phyloP scores from a whole-genome alignment of 2,888 invertebrate genomes.

The Archips xylosteana region DNA sequence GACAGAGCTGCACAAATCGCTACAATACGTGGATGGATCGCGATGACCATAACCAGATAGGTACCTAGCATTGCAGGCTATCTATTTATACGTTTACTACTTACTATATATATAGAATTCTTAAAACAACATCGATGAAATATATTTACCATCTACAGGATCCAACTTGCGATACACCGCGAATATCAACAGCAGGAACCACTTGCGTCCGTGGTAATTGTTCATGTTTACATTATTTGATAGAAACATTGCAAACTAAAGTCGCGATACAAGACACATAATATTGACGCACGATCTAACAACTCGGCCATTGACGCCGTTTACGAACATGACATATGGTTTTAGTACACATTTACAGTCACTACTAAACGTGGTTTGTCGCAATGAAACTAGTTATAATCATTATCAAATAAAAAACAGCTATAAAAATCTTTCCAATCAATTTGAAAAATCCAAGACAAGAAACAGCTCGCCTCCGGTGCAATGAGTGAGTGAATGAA shows the following conservation, averaged over 20 bases:
- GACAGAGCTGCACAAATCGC: neutral
- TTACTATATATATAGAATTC: slow-evolving; percentile 14
- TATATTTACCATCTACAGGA: slow-evolving; percentile 68
- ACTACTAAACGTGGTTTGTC: neutral
- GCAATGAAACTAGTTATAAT: slow-evolving; percentile 21
- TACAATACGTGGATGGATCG: neutral
- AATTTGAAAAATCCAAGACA: slow-evolving; percentile 23
- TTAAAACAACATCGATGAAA: slow-evolving; percentile 32
- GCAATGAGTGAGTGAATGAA: slow-evolving; percentile 30
- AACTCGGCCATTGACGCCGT: slow-evolving; percentile 72
- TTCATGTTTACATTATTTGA: slow-evolving; percentile 69
- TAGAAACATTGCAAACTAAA: slow-evolving; percentile 67
- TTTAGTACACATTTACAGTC: slow-evolving; percentile 20
- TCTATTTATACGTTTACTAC: slow-evolving; percentile 36
- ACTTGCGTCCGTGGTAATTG: slow-evolving; percentile 66
- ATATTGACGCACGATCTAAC: slow-evolving; percentile 59
- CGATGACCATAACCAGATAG: slow-evolving; percentile 20
- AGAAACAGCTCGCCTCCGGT: slow-evolving; percentile 28
- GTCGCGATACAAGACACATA: slow-evolving; percentile 65
- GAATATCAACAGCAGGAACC: slow-evolving; percentile 68
- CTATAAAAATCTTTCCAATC: slow-evolving; percentile 30
- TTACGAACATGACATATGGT: slow-evolving; percentile 53
- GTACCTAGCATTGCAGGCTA: slow-evolving; percentile 18
- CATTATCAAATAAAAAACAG: slow-evolving; percentile 31
- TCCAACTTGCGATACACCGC: slow-evolving; percentile 63